These are phyloP conservation scores for Deilephila elpenor DNA, from an alignment of 2,888 invertebrate species.

Conservation along the genomic window DNA sequence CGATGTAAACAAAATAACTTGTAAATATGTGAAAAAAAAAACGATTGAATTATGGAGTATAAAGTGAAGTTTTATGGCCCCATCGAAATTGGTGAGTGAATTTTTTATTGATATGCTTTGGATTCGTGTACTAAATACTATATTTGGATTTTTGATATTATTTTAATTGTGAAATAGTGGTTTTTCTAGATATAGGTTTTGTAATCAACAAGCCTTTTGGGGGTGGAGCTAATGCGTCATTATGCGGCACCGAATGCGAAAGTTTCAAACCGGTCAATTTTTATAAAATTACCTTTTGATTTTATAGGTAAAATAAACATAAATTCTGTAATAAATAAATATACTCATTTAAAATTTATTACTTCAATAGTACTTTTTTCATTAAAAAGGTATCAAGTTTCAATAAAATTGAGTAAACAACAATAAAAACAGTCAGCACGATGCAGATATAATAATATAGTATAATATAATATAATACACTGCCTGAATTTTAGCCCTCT, in stretches of 20 bases:
- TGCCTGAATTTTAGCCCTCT: no score
- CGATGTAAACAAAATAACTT: slow-evolving; percentile 40
- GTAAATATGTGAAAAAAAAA: neutral
- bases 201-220: neutral
- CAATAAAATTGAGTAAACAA: no score
- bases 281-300: neutral
- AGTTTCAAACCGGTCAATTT: neutral
- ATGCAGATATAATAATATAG: no score
- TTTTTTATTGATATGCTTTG: neutral
- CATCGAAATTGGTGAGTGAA: neutral
- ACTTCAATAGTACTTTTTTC: no score
- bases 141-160: neutral
- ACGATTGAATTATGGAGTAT: neutral
- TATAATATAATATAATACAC: no score
- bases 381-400: no score
- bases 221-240: neutral
- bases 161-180: neutral
- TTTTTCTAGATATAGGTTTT: neutral
- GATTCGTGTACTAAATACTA: neutral
- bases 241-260: neutral
- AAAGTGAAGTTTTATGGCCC: neutral
- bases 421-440: no score
- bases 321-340: no score
- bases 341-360: no score
- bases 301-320: neutral